Conservation (phyloP, 2,888 invertebrate species). For the Heteromyza rotundicornis region DNA sequence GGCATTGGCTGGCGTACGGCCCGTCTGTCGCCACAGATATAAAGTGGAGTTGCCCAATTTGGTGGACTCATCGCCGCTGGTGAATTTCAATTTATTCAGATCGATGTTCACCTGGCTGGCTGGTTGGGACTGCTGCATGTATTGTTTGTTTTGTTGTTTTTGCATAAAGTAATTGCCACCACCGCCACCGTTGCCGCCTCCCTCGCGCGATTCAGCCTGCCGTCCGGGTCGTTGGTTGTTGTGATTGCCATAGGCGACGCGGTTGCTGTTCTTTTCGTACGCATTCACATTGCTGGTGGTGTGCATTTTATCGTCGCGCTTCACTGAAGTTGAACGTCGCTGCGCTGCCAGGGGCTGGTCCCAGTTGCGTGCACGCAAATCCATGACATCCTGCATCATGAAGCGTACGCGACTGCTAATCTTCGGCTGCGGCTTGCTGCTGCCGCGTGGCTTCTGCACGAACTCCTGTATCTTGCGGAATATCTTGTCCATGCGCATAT, state of each 20-base stretch:
- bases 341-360: conserved; percentile 42
- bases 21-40: conserved; percentile 44
- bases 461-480: conserved; percentile 49
- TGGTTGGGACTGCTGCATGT: conserved; percentile 11
- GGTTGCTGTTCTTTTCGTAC: conserved; percentile 35
- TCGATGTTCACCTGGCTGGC: conserved; percentile 44
- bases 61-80: conserved; percentile 39
- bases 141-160: conserved; percentile 43
- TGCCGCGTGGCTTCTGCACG: conserved; percentile 41
- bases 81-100: conserved; percentile 50
- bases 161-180: conserved; percentile 42
- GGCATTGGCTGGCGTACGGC: not conserved
- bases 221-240: conserved; percentile 30
- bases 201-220: not conserved
- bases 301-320: conserved; percentile 30
- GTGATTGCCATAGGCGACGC: conserved; percentile 22
- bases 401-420: conserved; percentile 59
- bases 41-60: conserved; percentile 45
- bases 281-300: conserved; percentile 22
- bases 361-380: conserved; percentile 52
- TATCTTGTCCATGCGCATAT: conserved; percentile 49
- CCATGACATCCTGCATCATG: conserved; percentile 59
- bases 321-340: conserved; percentile 24
- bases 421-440: conserved; percentile 31
- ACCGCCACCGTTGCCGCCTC: conserved; percentile 29